Evolutionary conservation across 2,888 invertebrate species (phyloP), one percentile per base, ranked within the genome.

Genomic region (Hartigia nigra): DNA sequence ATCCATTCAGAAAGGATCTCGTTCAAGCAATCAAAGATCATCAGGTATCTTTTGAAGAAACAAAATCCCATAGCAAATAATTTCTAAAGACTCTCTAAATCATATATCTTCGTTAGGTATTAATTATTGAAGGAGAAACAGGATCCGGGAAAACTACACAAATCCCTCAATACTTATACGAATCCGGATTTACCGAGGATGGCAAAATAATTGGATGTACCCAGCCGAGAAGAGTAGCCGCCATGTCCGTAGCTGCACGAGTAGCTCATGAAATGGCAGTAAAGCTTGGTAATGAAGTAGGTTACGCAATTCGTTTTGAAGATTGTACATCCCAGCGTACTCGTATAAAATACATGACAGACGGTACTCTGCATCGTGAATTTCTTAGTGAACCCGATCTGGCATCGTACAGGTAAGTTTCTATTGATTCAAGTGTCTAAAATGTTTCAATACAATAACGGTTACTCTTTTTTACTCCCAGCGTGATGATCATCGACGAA

Each of bases 111-210:
- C 36, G 70, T 81, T 91, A 95, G 93, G 94, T 98, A 83, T 92
- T 99, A 35, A 99, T 99, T 86, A 97, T 99, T 81, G 98, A 98
- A 93, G 99, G 99, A 78, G 99, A 99, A 93, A 99, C 99, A 11
- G 99, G 99, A 0, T 98, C 98, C 14, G 99, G 99, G 4, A 99
- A 99, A 94, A 99, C 99, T 0, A 99, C 99, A 12, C 99, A 99
- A 93, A 97, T 99, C 85, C 99, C 99, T 0, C 99, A 99, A 92
- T 99, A 99, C 92, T 93, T 99, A 12, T 95, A 98, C 91, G 98
- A 99, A 90, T 96, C 98, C 75, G 99, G 97, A 3, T 98, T 96
- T 88, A 96, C 97, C 1, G 92, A 94, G 76, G 95, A 96, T 89
- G 95, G 95, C 69, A 97, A 97, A 92, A 96, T 96, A 92, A 97